Evolutionary conservation across 2,797 vertebrate species (phyloP).

Genomic region (Holocentrus rufus): DNA sequence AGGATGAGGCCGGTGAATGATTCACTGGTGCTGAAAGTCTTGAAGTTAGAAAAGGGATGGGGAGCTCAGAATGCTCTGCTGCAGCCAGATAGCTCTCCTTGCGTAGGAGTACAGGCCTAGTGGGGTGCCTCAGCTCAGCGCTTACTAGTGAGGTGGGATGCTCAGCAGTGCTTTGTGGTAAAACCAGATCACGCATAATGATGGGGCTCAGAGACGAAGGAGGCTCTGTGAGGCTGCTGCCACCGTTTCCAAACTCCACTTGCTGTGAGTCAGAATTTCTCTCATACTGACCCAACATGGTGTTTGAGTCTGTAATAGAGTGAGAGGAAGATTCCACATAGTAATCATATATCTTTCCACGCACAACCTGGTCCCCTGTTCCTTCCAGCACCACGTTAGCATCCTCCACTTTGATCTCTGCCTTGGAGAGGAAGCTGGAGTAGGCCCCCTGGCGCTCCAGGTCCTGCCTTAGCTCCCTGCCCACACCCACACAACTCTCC

Average conservation of each 20-base stretch:
- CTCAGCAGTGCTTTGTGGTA: conserved; percentile 28
- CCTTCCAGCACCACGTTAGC: conserved; percentile 74
- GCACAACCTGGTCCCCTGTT: conserved; percentile 71
- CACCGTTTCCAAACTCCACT: conserved; percentile 48
- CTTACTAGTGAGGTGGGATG: conserved; percentile 40
- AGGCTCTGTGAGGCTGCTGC: conserved; percentile 51
- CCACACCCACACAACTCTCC: conserved; percentile 79
- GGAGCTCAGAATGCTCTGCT: conserved; percentile 78
- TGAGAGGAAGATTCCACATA: conserved; percentile 85
- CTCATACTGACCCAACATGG: conserved; percentile 44
- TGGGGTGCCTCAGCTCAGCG: conserved; percentile 41
- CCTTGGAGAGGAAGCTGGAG: conserved; percentile 87
- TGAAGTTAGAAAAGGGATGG: conserved; percentile 65
- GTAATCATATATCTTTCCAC: conserved; percentile 90
- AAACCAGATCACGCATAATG: conserved; percentile 74
- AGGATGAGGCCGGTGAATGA: conserved; percentile 6
- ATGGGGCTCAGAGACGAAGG: conserved; percentile 69
- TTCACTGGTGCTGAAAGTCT: not conserved
- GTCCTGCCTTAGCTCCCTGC: conserved; percentile 79
- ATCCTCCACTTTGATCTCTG: conserved; percentile 87
- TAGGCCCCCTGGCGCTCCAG: conserved; percentile 66
- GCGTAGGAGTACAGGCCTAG: conserved; percentile 70
- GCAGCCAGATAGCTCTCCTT: conserved; percentile 85
- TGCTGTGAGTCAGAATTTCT: conserved; percentile 55
- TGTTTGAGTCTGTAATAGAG: conserved; percentile 70